These are phyloP conservation scores for Cardiocondyla obscurior DNA, from an alignment of 1,140 invertebrate species.

Conservation along the genomic window DNA sequence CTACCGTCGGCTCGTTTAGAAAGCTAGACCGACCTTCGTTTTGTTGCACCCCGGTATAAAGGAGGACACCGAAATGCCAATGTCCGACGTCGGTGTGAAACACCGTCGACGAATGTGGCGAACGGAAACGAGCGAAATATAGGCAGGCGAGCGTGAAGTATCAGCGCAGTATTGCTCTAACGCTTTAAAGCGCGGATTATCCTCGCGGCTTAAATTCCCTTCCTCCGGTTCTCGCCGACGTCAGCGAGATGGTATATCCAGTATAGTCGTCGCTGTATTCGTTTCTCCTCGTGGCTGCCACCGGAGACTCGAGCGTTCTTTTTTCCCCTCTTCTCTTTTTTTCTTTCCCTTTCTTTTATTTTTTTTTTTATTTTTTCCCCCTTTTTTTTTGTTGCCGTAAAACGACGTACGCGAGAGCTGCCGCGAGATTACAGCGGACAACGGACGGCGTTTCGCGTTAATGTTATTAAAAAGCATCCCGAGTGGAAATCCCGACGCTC, in stretches of 20 bases:
- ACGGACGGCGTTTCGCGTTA: constrained; percentile 71
- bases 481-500: constrained; percentile 65
- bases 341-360: neutral
- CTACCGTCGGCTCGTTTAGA: neutral
- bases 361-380: constrained; percentile 17
- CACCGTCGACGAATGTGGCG: constrained; percentile 10
- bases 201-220: constrained; percentile 66
- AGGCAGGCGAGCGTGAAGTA: constrained; percentile 34
- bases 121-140: constrained; percentile 24
- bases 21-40: neutral
- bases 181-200: constrained; percentile 75
- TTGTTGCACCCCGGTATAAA: neutral
- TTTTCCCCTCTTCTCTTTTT: constrained; percentile 7
- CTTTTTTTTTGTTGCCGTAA: constrained; percentile 20
- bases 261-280: constrained; percentile 3
- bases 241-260: neutral
- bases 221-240: constrained; percentile 1
- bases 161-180: constrained; percentile 68
- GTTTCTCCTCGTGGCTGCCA: neutral
- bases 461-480: constrained; percentile 77
- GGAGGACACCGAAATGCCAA: constrained; percentile 17
- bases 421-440: constrained; percentile 63
- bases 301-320: neutral
- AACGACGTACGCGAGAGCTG: constrained; percentile 44
- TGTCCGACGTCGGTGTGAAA: constrained; percentile 23